Conservation (phyloP, 2,888 invertebrate species). For the Drosophila lacicola region DNA sequence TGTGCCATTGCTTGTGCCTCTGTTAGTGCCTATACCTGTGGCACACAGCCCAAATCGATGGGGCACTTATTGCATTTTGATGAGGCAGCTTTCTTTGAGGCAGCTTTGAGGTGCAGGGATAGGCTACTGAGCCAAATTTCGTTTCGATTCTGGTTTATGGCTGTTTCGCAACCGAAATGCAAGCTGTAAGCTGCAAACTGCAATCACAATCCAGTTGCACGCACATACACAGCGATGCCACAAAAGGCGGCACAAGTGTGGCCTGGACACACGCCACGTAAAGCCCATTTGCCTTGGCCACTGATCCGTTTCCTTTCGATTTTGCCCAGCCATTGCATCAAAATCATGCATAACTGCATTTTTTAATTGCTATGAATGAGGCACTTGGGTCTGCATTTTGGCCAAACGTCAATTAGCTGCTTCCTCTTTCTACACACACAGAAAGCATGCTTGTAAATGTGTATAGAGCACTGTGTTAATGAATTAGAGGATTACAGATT, state of each 20-base stretch:
- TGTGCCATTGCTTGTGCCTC: no score
- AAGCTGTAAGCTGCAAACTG: not conserved
- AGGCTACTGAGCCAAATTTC: conserved; percentile 4
- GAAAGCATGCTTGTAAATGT: not conserved
- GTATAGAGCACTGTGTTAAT: conserved; percentile 9
- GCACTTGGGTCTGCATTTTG: conserved; percentile 1
- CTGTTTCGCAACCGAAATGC: not conserved
- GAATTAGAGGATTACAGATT: conserved; percentile 19
- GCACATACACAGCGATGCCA: not conserved
- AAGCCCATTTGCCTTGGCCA: conserved; percentile 19
- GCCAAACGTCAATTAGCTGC: conserved; percentile 14
- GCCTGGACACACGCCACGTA: not conserved
- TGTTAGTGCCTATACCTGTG: not conserved
- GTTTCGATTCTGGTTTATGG: conserved; percentile 6
- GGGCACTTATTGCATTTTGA: conserved; percentile 25
- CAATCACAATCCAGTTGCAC: conserved; percentile 6
- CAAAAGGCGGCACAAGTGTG: conserved; percentile 1
- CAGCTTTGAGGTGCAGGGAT: not conserved
- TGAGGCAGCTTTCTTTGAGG: conserved; percentile 15
- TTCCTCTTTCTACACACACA: not conserved
- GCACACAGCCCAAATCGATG: conserved; percentile 5
- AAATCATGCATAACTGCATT: conserved; percentile 54
- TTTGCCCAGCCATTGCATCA: conserved; percentile 19
- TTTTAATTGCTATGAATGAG: conserved; percentile 59
- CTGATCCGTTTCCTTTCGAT: conserved; percentile 23